A percentile compares a stretch with the other conserved stretches of the same genome.
Conservation (phyloP, 2,888 invertebrate species). For the Keiferia lycopersicella region DNA sequence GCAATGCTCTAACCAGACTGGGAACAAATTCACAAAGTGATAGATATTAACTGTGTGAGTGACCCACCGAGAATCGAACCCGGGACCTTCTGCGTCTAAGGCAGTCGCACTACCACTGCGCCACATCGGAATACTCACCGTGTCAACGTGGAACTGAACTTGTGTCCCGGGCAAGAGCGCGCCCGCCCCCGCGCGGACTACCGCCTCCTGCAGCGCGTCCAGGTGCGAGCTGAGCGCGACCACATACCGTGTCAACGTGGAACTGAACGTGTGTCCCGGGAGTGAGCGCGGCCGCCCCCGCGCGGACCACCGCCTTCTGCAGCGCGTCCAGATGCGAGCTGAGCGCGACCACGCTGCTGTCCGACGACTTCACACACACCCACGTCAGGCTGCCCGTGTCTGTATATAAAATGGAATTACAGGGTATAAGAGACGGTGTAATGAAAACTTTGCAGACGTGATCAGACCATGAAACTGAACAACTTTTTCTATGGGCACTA, state of each 20-base stretch:
- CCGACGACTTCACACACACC: slow-evolving; percentile 77
- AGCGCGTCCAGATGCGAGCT: slow-evolving; percentile 48
- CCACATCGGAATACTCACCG: slow-evolving; percentile 72
- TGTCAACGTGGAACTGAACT: slow-evolving; percentile 76
- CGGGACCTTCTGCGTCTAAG: too few species aligned
- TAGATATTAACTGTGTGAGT: too few species aligned
- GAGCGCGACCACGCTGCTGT: slow-evolving; percentile 75
- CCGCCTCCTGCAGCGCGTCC: slow-evolving; percentile 49
- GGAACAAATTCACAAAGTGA: too few species aligned
- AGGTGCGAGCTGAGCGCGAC: slow-evolving; percentile 66
- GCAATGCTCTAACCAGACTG: too few species aligned
- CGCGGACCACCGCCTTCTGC: slow-evolving; percentile 49
- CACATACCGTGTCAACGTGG: slow-evolving; percentile 45
- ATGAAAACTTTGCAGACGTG: too few species aligned
- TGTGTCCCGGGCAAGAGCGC: slow-evolving; percentile 72
- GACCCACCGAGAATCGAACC: too few species aligned
- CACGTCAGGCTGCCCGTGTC: slow-evolving; percentile 82
- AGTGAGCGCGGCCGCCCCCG: slow-evolving; percentile 42
- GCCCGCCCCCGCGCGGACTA: slow-evolving; percentile 43
- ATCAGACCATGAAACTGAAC: too few species aligned
- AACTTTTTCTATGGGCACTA: too few species aligned
- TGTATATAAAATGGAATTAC: slow-evolving; percentile 42
- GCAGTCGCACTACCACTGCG: too few species aligned
- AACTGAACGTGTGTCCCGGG: slow-evolving; percentile 81
- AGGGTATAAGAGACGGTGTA: too few species aligned